Conservation (phyloP, 2,888 invertebrate genomes). For the Orthonevra nobilis region DNA sequence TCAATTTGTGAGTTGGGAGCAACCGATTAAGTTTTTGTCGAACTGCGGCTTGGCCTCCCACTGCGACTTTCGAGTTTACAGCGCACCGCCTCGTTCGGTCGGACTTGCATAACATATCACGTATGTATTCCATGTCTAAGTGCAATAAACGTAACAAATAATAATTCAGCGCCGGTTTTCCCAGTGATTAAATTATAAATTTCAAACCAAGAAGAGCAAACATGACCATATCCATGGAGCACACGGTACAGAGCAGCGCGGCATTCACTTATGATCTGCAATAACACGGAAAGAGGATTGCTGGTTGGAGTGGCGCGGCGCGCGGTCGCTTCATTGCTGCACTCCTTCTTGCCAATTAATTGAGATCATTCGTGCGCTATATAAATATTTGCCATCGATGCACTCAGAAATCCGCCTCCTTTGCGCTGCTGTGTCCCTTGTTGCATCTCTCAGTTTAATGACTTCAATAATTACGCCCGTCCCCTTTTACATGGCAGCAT, state of each 20-base stretch:
- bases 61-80: slow-evolving; percentile 26
- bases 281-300: slow-evolving; percentile 6
- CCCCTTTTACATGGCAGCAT: slow-evolving; percentile 67
- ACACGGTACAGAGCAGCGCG: background rate
- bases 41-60: too few species aligned
- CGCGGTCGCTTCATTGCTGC: slow-evolving; percentile 2
- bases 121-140: slow-evolving; percentile 38
- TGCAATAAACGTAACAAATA: slow-evolving; percentile 49
- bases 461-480: slow-evolving; percentile 67
- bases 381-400: slow-evolving; percentile 63
- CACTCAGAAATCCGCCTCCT: slow-evolving; percentile 27
- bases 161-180: slow-evolving; percentile 42
- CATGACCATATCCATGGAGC: slow-evolving; percentile 45
- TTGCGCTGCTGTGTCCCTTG: slow-evolving; percentile 6
- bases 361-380: slow-evolving; percentile 68
- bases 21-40: too few species aligned
- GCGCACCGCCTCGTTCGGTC: background rate
- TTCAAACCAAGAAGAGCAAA: slow-evolving; percentile 58
- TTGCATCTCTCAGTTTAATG: slow-evolving; percentile 61
- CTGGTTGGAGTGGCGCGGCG: too few species aligned
- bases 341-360: slow-evolving; percentile 62
- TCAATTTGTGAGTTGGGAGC: too few species aligned
- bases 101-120: slow-evolving; percentile 34
- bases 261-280: slow-evolving; percentile 52
- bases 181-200: slow-evolving; percentile 66